Evolutionary conservation across 92 coral and sea anemone genomes (phyloP).

Genomic region (Parazoanthus darwini): DNA sequence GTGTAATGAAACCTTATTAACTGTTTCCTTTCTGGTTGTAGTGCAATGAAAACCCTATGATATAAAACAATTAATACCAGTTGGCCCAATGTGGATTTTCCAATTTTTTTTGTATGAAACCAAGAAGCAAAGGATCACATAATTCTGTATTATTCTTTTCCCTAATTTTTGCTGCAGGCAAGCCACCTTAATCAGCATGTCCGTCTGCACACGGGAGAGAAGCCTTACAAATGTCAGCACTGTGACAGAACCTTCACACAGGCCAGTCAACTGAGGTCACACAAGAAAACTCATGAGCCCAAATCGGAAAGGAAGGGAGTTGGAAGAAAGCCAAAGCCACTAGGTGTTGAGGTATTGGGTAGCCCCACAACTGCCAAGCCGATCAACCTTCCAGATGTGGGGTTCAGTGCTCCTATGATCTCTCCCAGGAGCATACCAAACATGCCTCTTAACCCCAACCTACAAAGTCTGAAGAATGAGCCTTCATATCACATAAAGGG

Average conservation of each 20-base stretch:
- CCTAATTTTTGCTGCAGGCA: constrained; percentile 64
- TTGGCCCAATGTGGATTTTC: no score
- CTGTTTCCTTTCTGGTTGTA: no score
- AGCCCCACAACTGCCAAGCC: neutral
- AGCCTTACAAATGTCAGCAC: constrained; percentile 89
- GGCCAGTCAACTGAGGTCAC: constrained; percentile 97
- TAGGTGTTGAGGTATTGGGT: neutral
- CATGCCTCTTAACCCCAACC: constrained; percentile 1
- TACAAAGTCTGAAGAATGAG: constrained; percentile 22
- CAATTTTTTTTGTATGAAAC: neutral
- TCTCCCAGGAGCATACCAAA: constrained; percentile 1
- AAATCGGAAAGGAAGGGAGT: constrained; percentile 70
- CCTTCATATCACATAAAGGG: constrained; percentile 1
- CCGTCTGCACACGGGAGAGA: constrained; percentile 97
- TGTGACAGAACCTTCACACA: constrained; percentile 96
- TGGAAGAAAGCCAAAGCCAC: constrained; percentile 10
- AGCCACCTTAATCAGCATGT: constrained; percentile 98
- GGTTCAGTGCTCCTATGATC: constrained; percentile 12
- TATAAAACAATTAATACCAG: no score
- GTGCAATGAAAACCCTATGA: no score
- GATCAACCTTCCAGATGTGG: neutral
- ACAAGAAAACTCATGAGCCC: constrained; percentile 96
- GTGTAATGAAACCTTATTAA: no score
- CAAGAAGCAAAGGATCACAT: neutral
- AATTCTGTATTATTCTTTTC: no score